phyloP scores from a whole-genome alignment of 2,888 invertebrate genomes.

The Caenorhabditis macrosperma region DNA sequence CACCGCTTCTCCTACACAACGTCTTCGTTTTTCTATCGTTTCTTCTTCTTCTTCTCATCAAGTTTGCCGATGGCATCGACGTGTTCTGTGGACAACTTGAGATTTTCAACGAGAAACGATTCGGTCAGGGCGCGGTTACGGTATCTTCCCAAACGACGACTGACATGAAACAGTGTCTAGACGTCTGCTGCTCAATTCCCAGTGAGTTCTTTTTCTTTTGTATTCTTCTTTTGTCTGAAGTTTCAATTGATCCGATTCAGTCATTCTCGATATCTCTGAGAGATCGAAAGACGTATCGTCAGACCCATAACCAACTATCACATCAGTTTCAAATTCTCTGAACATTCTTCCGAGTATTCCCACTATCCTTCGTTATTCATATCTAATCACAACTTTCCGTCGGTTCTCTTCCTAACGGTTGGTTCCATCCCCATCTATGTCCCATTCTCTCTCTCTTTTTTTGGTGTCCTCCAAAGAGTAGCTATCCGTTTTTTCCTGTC shows the following conservation, averaged over 20 bases:
- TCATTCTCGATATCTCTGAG: too few relatives aligned
- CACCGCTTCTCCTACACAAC: not conserved
- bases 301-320: too few relatives aligned
- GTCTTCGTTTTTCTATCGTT: slow-evolving; percentile 6
- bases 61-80: slow-evolving; percentile 50
- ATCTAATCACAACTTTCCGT: too few relatives aligned
- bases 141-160: slow-evolving; percentile 67
- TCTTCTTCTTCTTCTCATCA: not conserved
- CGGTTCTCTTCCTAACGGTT: too few relatives aligned
- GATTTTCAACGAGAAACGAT: slow-evolving; percentile 74
- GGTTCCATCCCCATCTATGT: not conserved
- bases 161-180: slow-evolving; percentile 74
- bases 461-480: slow-evolving; percentile 12
- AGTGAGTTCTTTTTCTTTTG: slow-evolving; percentile 64
- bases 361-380: too few relatives aligned
- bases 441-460: not conserved
- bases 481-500: slow-evolving; percentile 18
- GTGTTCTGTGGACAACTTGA: slow-evolving; percentile 74
- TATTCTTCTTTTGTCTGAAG: too few relatives aligned
- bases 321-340: too few relatives aligned
- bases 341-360: too few relatives aligned
- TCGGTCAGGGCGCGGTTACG: slow-evolving; percentile 65
- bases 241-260: too few relatives aligned
- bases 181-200: slow-evolving; percentile 72
- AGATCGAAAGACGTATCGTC: too few relatives aligned